phyloP scores from a whole-genome alignment of 2,113 vertebrate genomes.

The Rhagologus leucostigma region DNA sequence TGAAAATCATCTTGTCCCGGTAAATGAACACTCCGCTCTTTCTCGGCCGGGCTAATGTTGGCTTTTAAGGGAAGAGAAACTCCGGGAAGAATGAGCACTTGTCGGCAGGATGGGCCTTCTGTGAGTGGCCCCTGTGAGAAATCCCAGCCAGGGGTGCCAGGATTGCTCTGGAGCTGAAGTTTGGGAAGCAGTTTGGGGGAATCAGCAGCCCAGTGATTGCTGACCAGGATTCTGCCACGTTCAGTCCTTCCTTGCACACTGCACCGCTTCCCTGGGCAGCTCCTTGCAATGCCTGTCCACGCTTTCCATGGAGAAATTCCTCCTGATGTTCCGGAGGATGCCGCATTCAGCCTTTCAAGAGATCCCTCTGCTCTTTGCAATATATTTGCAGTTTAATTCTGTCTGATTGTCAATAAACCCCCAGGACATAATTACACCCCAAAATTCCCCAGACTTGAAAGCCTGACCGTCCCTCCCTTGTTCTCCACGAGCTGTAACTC shows the following conservation, averaged over 20 bases:
- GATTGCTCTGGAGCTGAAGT: background rate
- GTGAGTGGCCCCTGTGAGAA: background rate
- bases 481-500: conserved; percentile 61
- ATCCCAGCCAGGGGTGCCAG: background rate
- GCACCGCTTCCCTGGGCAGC: background rate
- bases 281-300: too few species aligned
- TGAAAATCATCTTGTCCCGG: background rate
- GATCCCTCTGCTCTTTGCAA: background rate
- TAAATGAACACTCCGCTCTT: background rate
- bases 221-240: rapidly evolving
- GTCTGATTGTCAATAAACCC: conserved; percentile 12
- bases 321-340: background rate
- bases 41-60: background rate
- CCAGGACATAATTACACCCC: conserved; percentile 25
- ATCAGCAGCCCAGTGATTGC: background rate
- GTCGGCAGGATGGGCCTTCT: background rate
- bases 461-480: background rate
- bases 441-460: conserved; percentile 48
- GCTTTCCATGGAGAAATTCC: background rate
- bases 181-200: background rate
- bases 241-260: background rate
- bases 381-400: background rate
- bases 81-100: background rate
- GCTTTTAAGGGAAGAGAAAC: background rate
- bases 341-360: background rate